Evolutionary conservation across 2,888 invertebrate species (phyloP), one percentile per base, ranked within the genome.

Genomic region (Drosophila antonietae): DNA sequence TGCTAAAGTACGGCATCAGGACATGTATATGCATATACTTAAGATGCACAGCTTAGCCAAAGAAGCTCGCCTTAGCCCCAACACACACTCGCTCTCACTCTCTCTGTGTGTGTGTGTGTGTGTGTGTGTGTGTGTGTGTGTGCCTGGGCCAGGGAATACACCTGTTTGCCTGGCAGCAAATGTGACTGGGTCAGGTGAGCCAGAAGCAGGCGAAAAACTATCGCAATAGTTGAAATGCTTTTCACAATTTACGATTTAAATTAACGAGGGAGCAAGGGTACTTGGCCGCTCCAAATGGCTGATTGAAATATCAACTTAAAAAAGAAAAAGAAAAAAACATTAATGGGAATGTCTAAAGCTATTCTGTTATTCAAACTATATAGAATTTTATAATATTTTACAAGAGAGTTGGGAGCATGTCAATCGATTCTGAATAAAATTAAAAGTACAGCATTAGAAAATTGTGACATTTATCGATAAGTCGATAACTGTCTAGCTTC

Each of bases 1-100:
- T 82, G 86, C 85, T 85, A 80, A 89, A 78, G 86, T 77, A 75
- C 75, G 76, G 80, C 81, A 83, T 80, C 73, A 78, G 86, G 83
- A 83, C 83, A 88, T 83, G 82, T 81, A 76, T 79, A 77, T 77
- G 72, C 72, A 77, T 76, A 77, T 62, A 80, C 76, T 76, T 72
- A 80, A 61, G 68, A 68, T 68, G 73, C 77, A 65, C 56, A 74
- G 62, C 61, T 67, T 52, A 52, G 31, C 44, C 51, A 57, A 28
- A 43, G 51, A 12, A 51, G 51, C 51, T 51, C 18, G 33, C 18
- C 33, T 51, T n/a, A 31, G 15, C n/a, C 14, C n/a, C 10, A n/a
- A 31, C 28, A 9, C 28, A 2, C 51, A 7, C 28, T n/a, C 49
- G 4, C 10, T 7, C 6, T 8, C 14, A 2, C 10, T 23, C 28